Evolutionary conservation across 2,888 invertebrate genomes (phyloP), one percentile per base, ranked within the genome.

Genomic region (Cryptocephalus primarius): DNA sequence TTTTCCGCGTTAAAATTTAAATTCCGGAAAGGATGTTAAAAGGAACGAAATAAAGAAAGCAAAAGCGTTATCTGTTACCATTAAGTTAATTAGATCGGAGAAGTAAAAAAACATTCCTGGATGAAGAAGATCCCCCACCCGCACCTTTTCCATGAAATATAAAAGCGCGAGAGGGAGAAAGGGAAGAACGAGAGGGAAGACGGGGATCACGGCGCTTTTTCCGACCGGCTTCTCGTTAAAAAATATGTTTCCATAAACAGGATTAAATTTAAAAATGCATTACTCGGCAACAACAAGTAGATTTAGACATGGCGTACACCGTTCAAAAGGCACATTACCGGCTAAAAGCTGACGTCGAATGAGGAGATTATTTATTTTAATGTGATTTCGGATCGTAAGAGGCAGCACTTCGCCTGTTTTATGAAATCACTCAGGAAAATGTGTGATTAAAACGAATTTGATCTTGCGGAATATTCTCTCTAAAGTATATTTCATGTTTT

Each of bases 401-500:
- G 60, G 58, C 59, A 60, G 60, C 59, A 61, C 62, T 60, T 61
- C 57, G 57, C 59, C 53, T 49, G 51, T 60, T 63, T 63, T 61
- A 62, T 61, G 58, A 60, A 63, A 63, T 63, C 60, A 62, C 61
- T 63, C 55, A 55, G 60, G 60, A 59, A 64, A 61, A 64, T 60
- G 64, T 62, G 63, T 65, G 64, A 65, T 66, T 64, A 64, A 64
- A 67, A 65, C 60, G 62, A 66, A 66, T 66, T 67, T 66, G 65
- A 67, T 67, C 62, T 61, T 56, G 62, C 55, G 63, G 64, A 65
- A 66, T 64, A 65, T 60, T 60, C 55, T 55, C 52, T 47, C 36
- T 34, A 36, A 36, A 12, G 36, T 12, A 36, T 36, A 36, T 36
- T 36, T 36, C 22, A 36, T 36, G 36, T 36, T 36, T 36, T 12